Base-by-base conservation (phyloP, 30 jellyfish, hydroid and myxozoan species). In the Morbakka virulenta region DNA sequence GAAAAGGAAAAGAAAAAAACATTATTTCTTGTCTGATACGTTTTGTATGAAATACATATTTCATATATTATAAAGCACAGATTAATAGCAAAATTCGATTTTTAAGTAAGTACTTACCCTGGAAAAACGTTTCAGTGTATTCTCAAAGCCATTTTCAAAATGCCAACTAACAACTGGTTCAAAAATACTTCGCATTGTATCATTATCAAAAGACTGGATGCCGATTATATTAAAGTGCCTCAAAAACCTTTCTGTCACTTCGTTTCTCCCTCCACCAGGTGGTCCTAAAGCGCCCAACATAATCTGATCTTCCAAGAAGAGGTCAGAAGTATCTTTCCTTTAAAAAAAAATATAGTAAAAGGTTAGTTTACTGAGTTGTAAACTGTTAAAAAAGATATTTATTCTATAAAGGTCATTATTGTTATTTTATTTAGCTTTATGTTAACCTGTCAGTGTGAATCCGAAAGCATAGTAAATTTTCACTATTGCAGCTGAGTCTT, bases 241-340 rank as follows among this genome's bases (percentile, higher is more conserved):
- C 36, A 79, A 64, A n/a, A 79, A 82, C 65, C 89, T 67, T 21
- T 81, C 76, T 79, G 89, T 79, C 89, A 79, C 89, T 67, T 79
- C 82, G 34, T 79, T 79, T 79, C 89, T 67, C 2, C 89, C 89
- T n/a, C 89, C 89, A 32, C 82, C 89, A 20, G 89, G 89, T 14
- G 89, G 89, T 0, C 89, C 89, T 82, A 79, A 65, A 14, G 89
- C 89, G 21, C 82, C 82, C 33, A 79, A 75, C 13, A 79, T 64
- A 29, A 79, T 70, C 30, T 79, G 89, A 28, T 79, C 89, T 20
- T 65, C 89, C 2, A 79, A 65, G 24, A 49, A 52, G 13, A 79
- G 64, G 13, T 41, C 35, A 31, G 89, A 79, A 65, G 89, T 79
- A 32, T 79, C 89, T 27, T 79, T 79, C 49, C 89, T 79, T 47